Evolutionary conservation across 2,797 vertebrate species (phyloP).

Genomic region (Brachymystax lenok): DNA sequence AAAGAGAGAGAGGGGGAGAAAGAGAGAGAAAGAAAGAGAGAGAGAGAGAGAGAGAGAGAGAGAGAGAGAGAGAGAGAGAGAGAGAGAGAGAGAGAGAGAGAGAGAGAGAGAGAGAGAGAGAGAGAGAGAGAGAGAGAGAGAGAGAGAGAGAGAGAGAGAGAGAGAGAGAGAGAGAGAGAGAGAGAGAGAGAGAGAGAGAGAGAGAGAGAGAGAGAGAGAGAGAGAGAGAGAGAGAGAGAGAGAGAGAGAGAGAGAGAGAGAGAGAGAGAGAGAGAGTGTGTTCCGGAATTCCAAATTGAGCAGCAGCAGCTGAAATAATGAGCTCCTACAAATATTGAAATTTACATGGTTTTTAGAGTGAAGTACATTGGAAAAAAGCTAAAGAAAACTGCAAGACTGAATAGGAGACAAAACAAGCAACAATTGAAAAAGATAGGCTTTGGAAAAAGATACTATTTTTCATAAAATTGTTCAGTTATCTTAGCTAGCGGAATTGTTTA

Average conservation of each 20-base stretch:
- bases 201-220: slow-evolving; percentile 3
- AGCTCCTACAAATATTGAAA: too few species aligned
- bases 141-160: slow-evolving; percentile 14
- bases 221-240: slow-evolving; percentile 10
- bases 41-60: not conserved
- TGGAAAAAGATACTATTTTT: too few species aligned
- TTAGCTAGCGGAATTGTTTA: too few species aligned
- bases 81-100: not conserved
- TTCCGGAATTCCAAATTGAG: too few species aligned
- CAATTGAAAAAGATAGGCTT: too few species aligned
- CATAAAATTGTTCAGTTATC: too few species aligned
- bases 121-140: slow-evolving; percentile 1
- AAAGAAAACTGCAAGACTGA: too few species aligned
- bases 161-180: not conserved
- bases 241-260: not conserved
- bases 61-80: slow-evolving; percentile 7
- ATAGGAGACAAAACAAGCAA: too few species aligned
- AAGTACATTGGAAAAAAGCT: too few species aligned
- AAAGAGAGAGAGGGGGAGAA: slow-evolving; percentile 14
- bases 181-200: not conserved
- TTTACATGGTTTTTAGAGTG: too few species aligned
- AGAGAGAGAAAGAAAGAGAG: not conserved
- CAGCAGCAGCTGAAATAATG: too few species aligned
- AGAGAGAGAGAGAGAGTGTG: not conserved
- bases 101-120: not conserved